Evolutionary conservation across 2,888 invertebrate genomes (phyloP).

Genomic region (Ligdia adustata): DNA sequence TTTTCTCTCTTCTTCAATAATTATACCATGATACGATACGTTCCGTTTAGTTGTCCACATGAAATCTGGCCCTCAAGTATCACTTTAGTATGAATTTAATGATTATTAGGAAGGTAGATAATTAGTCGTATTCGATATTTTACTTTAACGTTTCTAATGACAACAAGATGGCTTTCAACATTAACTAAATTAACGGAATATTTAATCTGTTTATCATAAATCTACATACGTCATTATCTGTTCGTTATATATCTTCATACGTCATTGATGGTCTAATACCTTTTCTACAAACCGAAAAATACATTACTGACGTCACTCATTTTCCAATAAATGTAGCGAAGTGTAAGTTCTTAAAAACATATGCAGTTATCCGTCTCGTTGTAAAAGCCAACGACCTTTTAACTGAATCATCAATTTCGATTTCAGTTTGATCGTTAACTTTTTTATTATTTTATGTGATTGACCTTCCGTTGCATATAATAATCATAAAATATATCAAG

Average conservation of each 20-base stretch:
- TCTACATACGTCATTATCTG: too few relatives aligned
- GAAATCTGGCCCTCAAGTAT: too few relatives aligned
- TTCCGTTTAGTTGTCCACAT: too few relatives aligned
- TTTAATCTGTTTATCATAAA: neutral
- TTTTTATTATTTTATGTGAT: neutral
- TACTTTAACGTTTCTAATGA: conserved; percentile 24
- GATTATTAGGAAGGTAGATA: too few relatives aligned
- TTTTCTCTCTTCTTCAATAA: too few relatives aligned
- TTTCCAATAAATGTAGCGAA: too few relatives aligned
- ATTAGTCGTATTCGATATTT: too few relatives aligned
- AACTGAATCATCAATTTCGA: neutral
- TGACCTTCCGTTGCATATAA: neutral
- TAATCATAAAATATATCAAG: neutral
- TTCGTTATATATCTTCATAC: too few relatives aligned
- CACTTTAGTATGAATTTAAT: too few relatives aligned
- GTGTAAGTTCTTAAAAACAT: too few relatives aligned
- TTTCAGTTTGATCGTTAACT: neutral
- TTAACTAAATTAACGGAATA: conserved; percentile 19
- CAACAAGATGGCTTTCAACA: conserved; percentile 12
- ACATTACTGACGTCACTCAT: too few relatives aligned
- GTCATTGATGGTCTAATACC: conserved; percentile 23
- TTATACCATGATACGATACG: too few relatives aligned
- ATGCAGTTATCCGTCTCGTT: neutral
- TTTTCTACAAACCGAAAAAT: neutral
- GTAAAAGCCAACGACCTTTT: neutral